Evolutionary conservation across 2,113 vertebrate species (phyloP).

Genomic region (Microcebus murinus): DNA sequence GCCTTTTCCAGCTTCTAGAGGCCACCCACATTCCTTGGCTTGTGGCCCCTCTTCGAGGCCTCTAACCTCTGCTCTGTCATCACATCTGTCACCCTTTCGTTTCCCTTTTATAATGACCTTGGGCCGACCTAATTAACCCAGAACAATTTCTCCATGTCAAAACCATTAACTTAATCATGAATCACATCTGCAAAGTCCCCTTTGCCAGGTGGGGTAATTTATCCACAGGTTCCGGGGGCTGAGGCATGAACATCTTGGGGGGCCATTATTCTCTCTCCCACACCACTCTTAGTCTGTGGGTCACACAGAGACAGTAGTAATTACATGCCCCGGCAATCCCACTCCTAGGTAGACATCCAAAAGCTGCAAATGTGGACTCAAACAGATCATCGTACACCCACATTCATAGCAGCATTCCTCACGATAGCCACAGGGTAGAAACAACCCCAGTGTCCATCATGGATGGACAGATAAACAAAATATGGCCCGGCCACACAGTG

Average conservation of each 20-base stretch:
- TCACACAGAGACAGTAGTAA: neutral
- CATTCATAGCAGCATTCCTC: neutral
- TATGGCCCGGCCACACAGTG: neutral
- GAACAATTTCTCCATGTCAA: neutral
- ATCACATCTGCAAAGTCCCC: neutral
- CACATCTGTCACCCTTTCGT: neutral
- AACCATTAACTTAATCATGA: neutral
- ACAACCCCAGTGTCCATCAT: neutral
- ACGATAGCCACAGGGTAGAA: neutral
- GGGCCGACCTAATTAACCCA: neutral
- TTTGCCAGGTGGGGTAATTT: neutral
- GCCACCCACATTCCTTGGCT: neutral
- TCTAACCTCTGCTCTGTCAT: neutral
- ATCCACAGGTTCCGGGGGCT: neutral
- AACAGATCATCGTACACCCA: neutral
- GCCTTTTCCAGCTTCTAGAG: neutral
- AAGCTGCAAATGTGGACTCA: neutral
- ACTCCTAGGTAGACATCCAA: neutral
- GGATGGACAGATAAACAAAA: neutral
- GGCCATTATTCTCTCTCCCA: neutral
- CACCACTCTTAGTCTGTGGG: neutral
- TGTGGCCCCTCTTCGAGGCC: neutral
- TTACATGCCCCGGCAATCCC: neutral
- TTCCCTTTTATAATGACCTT: neutral
- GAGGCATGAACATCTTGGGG: neutral